Conservation (phyloP, 2,888 invertebrate genomes). For the Dynastes maya region DNA sequence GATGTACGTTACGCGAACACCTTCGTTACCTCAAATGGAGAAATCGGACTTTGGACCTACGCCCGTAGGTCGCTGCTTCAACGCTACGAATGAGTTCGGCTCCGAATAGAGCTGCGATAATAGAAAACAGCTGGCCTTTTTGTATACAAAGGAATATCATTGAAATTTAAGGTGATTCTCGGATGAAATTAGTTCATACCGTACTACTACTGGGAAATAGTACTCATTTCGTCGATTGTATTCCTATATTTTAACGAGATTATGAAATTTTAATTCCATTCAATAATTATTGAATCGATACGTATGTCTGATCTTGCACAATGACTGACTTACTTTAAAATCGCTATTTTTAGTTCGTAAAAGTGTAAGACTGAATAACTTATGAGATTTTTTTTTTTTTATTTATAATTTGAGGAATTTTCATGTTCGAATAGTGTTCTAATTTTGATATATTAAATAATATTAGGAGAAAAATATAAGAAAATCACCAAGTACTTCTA, state of each 20-base stretch:
- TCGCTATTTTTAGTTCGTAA: slow-evolving; percentile 26
- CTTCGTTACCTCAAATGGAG: slow-evolving; percentile 5
- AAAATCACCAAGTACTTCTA: too few species aligned
- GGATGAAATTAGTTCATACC: slow-evolving; percentile 1
- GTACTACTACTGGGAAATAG: not conserved
- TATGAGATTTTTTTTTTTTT: too few species aligned
- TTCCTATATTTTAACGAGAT: not conserved
- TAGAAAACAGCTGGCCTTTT: slow-evolving; percentile 52
- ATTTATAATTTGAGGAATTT: too few species aligned
- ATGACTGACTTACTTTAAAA: slow-evolving; percentile 16
- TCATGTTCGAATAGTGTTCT: too few species aligned
- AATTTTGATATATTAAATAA: too few species aligned
- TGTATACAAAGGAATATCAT: slow-evolving; percentile 45
- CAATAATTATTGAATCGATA: not conserved
- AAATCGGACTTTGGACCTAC: slow-evolving; percentile 49
- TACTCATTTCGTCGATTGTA: not conserved
- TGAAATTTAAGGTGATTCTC: slow-evolving; percentile 29
- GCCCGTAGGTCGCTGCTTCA: slow-evolving; percentile 42
- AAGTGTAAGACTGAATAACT: not conserved
- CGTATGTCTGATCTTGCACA: slow-evolving; percentile 26
- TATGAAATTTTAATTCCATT: not conserved
- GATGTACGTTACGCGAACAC: slow-evolving; percentile 30
- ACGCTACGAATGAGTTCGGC: slow-evolving; percentile 24
- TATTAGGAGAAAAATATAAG: too few species aligned
- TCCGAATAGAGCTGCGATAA: slow-evolving; percentile 49